These are phyloP conservation scores for Podarcis muralis DNA, from an alignment of 2,113 vertebrate species.

Conservation along the genomic window DNA sequence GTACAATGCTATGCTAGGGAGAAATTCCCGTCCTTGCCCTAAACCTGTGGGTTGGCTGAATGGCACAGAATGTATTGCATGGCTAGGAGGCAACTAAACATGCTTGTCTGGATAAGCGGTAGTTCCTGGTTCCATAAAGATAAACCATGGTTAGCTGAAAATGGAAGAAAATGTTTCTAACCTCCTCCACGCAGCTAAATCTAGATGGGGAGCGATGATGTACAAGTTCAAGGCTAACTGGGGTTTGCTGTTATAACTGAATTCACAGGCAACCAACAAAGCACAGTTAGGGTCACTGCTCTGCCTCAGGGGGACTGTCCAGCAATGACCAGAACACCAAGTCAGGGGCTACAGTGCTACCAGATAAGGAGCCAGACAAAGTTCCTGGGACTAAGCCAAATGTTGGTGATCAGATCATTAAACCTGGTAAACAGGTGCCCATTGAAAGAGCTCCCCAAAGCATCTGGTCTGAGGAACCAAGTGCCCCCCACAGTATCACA, in stretches of 20 bases:
- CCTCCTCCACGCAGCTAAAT: neutral
- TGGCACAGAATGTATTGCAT: neutral
- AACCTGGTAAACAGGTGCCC: no score
- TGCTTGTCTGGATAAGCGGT: neutral
- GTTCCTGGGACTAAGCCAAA: no score
- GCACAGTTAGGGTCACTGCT: neutral
- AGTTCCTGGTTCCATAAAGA: neutral
- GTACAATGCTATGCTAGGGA: neutral
- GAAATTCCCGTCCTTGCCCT: neutral
- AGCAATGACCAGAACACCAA: no score
- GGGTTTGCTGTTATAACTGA: neutral
- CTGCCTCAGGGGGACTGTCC: neutral
- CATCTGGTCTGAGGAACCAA: no score
- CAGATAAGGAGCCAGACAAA: no score
- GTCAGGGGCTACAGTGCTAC: no score
- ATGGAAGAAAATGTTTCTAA: neutral
- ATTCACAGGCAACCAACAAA: neutral
- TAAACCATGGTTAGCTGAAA: neutral
- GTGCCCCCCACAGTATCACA: no score
- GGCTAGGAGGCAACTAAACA: neutral
- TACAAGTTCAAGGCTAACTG: neutral
- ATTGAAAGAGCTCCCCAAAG: no score
- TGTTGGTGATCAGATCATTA: no score
- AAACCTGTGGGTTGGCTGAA: neutral
- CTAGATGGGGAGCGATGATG: no score